phyloP scores from a whole-genome alignment of 2,113 vertebrate genomes.

The Scophthalmus maximus region DNA sequence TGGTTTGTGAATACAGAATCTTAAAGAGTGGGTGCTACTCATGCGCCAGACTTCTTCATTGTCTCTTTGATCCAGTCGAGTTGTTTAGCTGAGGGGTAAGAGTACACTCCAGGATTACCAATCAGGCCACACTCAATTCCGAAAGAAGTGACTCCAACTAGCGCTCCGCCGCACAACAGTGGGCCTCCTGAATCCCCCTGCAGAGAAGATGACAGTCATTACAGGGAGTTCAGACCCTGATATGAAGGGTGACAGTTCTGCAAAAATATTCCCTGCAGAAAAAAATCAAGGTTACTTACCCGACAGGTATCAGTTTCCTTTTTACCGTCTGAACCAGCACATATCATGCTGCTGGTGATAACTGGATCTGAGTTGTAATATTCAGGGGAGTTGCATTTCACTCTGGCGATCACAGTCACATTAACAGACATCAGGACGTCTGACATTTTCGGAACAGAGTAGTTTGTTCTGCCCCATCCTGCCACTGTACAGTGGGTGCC shows the following conservation, averaged over 20 bases:
- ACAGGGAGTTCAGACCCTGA: rapidly evolving
- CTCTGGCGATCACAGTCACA: slow-evolving; percentile 69
- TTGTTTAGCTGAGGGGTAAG: slow-evolving; percentile 56
- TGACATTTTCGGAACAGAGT: background rate
- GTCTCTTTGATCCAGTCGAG: slow-evolving; percentile 69
- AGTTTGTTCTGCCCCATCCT: slow-evolving; percentile 71
- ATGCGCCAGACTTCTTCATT: slow-evolving; percentile 17
- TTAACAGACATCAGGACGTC: slow-evolving; percentile 68
- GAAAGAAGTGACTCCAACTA: slow-evolving; percentile 75
- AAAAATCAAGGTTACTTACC: slow-evolving; percentile 36
- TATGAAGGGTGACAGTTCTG: too few species aligned
- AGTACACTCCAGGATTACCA: slow-evolving; percentile 71
- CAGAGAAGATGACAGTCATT: background rate
- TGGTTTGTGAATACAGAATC: background rate
- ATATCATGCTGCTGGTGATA: slow-evolving; percentile 73
- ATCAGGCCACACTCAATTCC: background rate
- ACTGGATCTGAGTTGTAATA: slow-evolving; percentile 52
- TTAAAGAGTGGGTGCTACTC: background rate
- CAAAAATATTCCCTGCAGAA: too few species aligned
- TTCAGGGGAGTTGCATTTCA: slow-evolving; percentile 63
- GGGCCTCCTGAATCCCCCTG: slow-evolving; percentile 82
- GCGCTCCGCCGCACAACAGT: slow-evolving; percentile 57
- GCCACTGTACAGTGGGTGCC: slow-evolving; percentile 67
- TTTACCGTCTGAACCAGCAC: slow-evolving; percentile 66
- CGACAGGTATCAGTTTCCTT: slow-evolving; percentile 31